Evolutionary conservation across 2,888 invertebrate genomes (phyloP).

Genomic region (Epicampocera succincta): DNA sequence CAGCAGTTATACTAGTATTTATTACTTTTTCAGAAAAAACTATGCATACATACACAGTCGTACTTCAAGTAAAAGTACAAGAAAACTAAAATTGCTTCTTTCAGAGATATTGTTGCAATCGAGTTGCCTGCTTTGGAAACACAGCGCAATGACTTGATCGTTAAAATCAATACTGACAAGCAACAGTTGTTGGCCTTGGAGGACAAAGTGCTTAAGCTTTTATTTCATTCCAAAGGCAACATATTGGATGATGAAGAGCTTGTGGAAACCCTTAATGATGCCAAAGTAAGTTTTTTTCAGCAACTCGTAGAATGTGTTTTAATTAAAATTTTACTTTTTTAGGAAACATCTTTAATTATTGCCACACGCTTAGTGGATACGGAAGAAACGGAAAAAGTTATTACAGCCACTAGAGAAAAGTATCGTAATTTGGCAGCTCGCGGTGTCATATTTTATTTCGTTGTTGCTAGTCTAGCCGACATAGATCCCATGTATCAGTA

Average conservation of each 20-base stretch:
- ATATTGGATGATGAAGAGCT: conserved; percentile 96
- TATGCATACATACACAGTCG: too few relatives aligned
- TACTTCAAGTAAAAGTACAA: too few relatives aligned
- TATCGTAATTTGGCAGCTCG: conserved; percentile 93
- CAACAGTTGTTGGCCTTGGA: conserved; percentile 92
- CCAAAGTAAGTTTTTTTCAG: conserved; percentile 74
- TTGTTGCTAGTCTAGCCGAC: conserved; percentile 92
- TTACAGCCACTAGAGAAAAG: conserved; percentile 92
- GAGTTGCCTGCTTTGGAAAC: conserved; percentile 94
- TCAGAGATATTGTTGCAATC: conserved; percentile 88
- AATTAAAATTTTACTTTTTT: conserved; percentile 47
- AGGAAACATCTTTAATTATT: conserved; percentile 95
- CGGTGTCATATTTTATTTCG: conserved; percentile 95
- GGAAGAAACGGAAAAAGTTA: conserved; percentile 92
- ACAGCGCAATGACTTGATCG: conserved; percentile 90
- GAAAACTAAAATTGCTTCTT: not conserved
- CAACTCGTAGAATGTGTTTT: not conserved
- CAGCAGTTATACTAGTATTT: too few relatives aligned
- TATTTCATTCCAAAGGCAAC: conserved; percentile 93
- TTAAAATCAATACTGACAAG: conserved; percentile 92
- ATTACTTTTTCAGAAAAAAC: too few relatives aligned
- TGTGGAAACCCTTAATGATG: conserved; percentile 87
- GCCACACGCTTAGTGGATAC: conserved; percentile 93
- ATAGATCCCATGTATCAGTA: conserved; percentile 99
- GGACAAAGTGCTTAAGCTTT: conserved; percentile 92